Evolutionary conservation across 2,888 invertebrate genomes (phyloP).

Genomic region (Ochlodes sylvanus): DNA sequence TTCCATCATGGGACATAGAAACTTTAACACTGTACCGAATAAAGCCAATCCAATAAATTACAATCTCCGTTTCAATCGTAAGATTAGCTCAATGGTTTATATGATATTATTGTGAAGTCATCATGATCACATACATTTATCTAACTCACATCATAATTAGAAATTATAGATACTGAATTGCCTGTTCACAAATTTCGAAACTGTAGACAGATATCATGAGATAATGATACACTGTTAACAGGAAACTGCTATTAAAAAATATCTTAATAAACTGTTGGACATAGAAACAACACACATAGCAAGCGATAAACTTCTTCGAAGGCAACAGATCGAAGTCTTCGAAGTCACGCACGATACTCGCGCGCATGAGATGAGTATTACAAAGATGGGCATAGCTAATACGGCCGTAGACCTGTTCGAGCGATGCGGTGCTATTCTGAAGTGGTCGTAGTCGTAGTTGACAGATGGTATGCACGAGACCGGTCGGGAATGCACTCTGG

Average conservation of each 20-base stretch:
- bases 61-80: background rate
- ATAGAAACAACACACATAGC: background rate
- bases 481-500: slow-evolving; percentile 61
- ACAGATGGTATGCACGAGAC: slow-evolving; percentile 70
- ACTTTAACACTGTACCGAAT: no score
- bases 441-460: slow-evolving; percentile 53
- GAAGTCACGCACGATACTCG: slow-evolving; percentile 2
- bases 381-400: slow-evolving; percentile 29
- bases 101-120: background rate
- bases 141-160: background rate
- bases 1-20: no score
- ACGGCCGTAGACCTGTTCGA: slow-evolving; percentile 35
- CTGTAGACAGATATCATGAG: no score
- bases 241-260: no score
- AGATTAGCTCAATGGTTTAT: background rate
- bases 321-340: background rate
- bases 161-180: background rate
- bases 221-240: no score
- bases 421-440: slow-evolving; percentile 33
- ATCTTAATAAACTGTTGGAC: background rate
- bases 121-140: background rate
- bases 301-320: background rate
- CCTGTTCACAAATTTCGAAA: no score
- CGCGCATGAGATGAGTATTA: background rate
- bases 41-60: no score